Evolutionary conservation across 2,888 invertebrate genomes (phyloP), one percentile per base, ranked within the genome.

Genomic region (Rutpela maculata): DNA sequence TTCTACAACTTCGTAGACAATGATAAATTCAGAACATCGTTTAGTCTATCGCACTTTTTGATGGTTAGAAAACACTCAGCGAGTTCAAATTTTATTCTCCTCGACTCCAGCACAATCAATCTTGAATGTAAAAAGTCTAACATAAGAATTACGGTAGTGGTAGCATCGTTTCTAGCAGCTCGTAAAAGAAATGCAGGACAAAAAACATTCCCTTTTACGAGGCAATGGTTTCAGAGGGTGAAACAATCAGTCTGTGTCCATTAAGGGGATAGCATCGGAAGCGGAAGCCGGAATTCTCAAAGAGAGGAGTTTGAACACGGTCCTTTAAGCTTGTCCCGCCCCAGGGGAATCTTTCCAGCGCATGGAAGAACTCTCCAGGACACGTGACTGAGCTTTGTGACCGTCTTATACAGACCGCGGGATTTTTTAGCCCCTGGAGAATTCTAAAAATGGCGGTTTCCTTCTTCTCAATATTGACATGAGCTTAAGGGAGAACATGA

Each of bases 241-340:
- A 83, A 84, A 85, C 83, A 84, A 85, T 86, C 84, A 82, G 83
- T 85, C 85, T 77, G 80, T 80, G 84, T 84, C 84, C 84, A 85
- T 84, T 83, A 85, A 81, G 72, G 50, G 72, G 55, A 72, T 62
- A 74, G 72, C 76, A 55, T 79, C 75, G 80, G 81, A 79, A 82
- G 69, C 68, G 80, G 80, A 83, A 83, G 80, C 76, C 68, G 80
- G 80, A 83, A 83, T 81, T 80, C 79, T 81, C 82, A 72, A 75
- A 59, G 78, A 79, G 74, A 76, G 72, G 59, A 60, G 57, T 55
- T 66, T 63, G 75, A 75, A 82, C 81, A 82, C 80, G 79, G 81
- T 81, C 83, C 82, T 82, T 81, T 82, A 81, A 83, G 81, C 82
- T 75, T 73, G 81, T 74, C 81, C 69, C 74, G 65, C 78, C 83